Percentiles rank a stretch among this genome's conserved stretches.
Evolutionary conservation across 2,888 invertebrate genomes (phyloP).

Genomic region (Dugesia japonica): DNA sequence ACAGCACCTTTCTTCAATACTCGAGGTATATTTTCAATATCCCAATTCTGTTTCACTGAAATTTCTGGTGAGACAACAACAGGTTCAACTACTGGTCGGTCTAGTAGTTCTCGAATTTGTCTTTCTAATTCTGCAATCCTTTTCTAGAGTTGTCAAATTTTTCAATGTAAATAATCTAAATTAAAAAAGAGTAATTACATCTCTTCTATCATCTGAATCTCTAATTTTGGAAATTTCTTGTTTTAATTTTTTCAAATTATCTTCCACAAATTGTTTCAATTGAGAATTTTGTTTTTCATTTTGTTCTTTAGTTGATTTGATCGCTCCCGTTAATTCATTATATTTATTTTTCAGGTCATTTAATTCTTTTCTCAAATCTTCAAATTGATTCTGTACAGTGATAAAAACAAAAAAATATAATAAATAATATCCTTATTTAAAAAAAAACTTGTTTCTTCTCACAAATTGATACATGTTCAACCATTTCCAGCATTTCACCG

Average conservation of each 20-base stretch:
- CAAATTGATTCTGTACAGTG: neutral
- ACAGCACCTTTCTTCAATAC: neutral
- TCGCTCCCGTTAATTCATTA: neutral
- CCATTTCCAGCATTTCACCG: neutral
- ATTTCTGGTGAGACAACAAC: neutral
- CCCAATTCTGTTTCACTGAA: neutral
- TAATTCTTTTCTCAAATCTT: neutral
- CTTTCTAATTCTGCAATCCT: neutral
- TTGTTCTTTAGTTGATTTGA: neutral
- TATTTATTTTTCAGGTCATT: neutral
- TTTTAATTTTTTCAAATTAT: neutral
- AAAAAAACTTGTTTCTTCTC: neutral
- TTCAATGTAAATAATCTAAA: neutral
- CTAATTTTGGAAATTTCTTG: neutral
- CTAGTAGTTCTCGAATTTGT: neutral
- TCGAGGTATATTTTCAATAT: neutral
- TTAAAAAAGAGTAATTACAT: neutral
- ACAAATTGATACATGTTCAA: constrained; percentile 1
- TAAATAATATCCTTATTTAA: neutral
- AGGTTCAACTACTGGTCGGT: neutral
- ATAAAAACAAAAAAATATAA: neutral
- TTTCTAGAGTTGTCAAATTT: neutral
- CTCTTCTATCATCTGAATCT: neutral
- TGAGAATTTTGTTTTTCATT: neutral
- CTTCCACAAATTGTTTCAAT: neutral